These are phyloP conservation scores for Neodontobutis hainanensis DNA, from an alignment of 2,113 vertebrate species.

Conservation along the genomic window DNA sequence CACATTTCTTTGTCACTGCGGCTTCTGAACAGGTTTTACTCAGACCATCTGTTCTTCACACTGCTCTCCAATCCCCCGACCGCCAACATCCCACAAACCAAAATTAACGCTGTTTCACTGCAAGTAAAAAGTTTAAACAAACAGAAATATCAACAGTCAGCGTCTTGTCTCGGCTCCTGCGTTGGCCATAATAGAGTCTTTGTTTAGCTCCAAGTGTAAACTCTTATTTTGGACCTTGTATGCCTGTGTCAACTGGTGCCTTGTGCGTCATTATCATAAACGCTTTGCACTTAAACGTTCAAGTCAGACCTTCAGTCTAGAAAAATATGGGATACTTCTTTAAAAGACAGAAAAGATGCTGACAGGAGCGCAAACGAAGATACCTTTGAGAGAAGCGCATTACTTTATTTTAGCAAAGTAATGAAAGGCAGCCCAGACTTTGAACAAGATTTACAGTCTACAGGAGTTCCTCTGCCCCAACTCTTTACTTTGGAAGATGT, in stretches of 20 bases:
- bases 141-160: constrained; percentile 78
- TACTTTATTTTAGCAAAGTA: background rate
- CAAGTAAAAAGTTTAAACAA: constrained; percentile 77
- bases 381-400: constrained; percentile 1
- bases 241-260: constrained; percentile 52
- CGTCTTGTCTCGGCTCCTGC: constrained; percentile 60
- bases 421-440: constrained; percentile 2
- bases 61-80: constrained; percentile 59
- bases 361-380: constrained; percentile 13
- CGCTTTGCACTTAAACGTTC: constrained; percentile 23
- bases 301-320: constrained; percentile 21
- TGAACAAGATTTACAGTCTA: too few relatives aligned
- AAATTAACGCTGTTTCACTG: constrained; percentile 73
- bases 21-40: constrained; percentile 67
- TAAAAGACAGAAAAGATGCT: background rate
- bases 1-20: constrained; percentile 11
- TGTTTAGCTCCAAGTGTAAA: constrained; percentile 68
- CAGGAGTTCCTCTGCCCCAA: background rate
- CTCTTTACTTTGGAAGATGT: constrained; percentile 13
- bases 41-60: constrained; percentile 68
- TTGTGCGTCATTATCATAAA: constrained; percentile 45
- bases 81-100: constrained; percentile 73
- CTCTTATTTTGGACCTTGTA: constrained; percentile 64
- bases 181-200: constrained; percentile 59
- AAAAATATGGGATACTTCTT: constrained; percentile 7